A percentile compares a stretch with the other conserved stretches of the same genome.
Conservation (phyloP, 2,113 vertebrate genomes). For the Oreochromis aureus region DNA sequence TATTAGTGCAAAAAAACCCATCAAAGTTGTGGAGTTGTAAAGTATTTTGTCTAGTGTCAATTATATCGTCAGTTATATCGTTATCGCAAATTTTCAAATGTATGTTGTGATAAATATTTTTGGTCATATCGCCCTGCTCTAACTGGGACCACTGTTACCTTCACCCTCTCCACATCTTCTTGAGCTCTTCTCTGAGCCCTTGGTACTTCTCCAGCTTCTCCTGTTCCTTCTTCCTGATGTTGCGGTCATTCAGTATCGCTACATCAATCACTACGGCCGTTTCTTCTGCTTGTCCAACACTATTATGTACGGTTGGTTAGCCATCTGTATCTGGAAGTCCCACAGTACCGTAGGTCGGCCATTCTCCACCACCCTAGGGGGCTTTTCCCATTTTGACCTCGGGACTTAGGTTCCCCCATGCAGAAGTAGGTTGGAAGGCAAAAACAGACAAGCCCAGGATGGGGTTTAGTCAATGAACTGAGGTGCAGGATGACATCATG, state of each 20-base stretch:
- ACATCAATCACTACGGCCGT: accelerated
- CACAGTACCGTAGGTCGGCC: not conserved
- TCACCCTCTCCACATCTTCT: too few relatives aligned
- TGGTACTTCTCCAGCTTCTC: too few relatives aligned
- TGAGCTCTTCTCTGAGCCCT: too few relatives aligned
- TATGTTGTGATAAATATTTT: too few relatives aligned
- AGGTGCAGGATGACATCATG: not conserved
- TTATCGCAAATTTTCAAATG: too few relatives aligned
- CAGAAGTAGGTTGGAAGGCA: not conserved
- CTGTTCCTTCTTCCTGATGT: too few relatives aligned
- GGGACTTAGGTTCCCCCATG: not conserved
- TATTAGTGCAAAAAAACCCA: too few relatives aligned
- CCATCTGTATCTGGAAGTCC: not conserved
- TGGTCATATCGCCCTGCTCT: too few relatives aligned
- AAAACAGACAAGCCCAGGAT: not conserved
- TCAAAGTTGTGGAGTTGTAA: too few relatives aligned
- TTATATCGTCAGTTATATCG: too few relatives aligned
- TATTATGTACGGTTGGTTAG: accelerated
- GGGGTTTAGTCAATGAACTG: not conserved
- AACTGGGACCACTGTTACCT: too few relatives aligned
- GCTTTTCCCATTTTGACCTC: not conserved
- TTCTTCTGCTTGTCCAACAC: accelerated
- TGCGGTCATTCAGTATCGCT: accelerated
- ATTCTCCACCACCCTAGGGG: not conserved
- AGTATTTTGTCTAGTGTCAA: too few relatives aligned